Percentiles rank a stretch among this genome's conserved stretches.
Conservation (phyloP, 2,888 invertebrate species). For the Melinaea menophilus region DNA sequence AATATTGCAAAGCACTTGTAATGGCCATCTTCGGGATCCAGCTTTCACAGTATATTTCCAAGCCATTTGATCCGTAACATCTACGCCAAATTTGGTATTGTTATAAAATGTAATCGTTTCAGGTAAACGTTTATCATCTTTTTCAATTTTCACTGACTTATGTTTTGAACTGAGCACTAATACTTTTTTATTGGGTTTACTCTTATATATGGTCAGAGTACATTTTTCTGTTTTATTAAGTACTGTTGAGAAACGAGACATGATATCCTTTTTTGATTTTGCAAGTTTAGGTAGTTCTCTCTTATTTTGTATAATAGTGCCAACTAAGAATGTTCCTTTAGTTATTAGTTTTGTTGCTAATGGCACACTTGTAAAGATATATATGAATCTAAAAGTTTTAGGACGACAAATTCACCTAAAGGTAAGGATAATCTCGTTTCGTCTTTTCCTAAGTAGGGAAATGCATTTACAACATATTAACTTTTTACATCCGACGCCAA, state of each 20-base stretch:
- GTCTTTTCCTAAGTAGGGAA: neutral
- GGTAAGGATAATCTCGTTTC: too few species aligned
- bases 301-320: neutral
- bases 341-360: too few species aligned
- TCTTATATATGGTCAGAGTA: conserved; percentile 10
- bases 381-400: too few species aligned
- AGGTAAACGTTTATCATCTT: neutral
- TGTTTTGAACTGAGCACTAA: conserved; percentile 10
- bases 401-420: too few species aligned
- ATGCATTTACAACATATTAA: conserved; percentile 4
- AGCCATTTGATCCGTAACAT: too few species aligned
- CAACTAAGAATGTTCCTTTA: neutral
- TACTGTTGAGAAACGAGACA: too few species aligned
- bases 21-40: neutral
- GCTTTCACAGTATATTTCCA: conserved; percentile 11
- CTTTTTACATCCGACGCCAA: neutral
- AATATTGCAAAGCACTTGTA: conserved; percentile 32
- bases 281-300: neutral
- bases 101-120: conserved; percentile 11
- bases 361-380: too few species aligned
- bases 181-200: conserved; percentile 8
- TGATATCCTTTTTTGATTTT: too few species aligned
- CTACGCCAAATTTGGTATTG: conserved; percentile 15
- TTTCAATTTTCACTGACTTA: neutral
- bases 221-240: too few species aligned